Base-by-base conservation (phyloP, 2,888 invertebrate species). In the Scaptomyza caliginosa region DNA sequence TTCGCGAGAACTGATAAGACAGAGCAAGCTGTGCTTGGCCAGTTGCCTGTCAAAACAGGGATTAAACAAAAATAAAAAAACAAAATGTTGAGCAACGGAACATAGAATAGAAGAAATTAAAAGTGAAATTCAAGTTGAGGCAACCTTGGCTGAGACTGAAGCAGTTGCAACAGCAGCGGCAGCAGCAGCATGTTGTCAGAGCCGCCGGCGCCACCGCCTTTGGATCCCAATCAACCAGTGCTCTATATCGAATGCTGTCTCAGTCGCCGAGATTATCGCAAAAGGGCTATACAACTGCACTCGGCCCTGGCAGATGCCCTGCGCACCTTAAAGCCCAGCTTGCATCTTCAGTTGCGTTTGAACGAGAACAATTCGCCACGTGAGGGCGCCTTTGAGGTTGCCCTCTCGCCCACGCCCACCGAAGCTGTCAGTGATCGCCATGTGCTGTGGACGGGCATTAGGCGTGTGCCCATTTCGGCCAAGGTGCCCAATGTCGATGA, bases 211-310 rank as follows among this genome's bases (percentile, higher is more conserved):
- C 52, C 54, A 21, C 64, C 56, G 4, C 58, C 66, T 0, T 38
- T 81, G 55, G 48, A 69, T 42, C 77, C 84, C 2, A 10, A n/a
- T 1, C 82, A 82, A 28, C 85, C 89, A 1, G 86, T 88, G 36
- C 80, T 89, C 4, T 89, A 86, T 16, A 81, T 89, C 7, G 88
- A 89, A 30, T 88, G 78, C 74, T 89, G 89, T 50, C 69, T 69
- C 10, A 55, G 69, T 26, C 75, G 81, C 24, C 21, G 59, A 2
- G 67, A 62, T 16, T 89, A 87, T 45, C 74, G 77, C 3, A 21
- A 49, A 36, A 74, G 70, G 1, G 89, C 89, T 8, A 24, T 48
- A 19, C 74, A 80, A 24, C 69, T 89, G 26, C 85, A 88, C 40
- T 51, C 48, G 10, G 49, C 76, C 19, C 63, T 89, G 65, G 65